Base-by-base conservation (phyloP, 1,140 invertebrate genomes). In the Sycophila sp. region DNA sequence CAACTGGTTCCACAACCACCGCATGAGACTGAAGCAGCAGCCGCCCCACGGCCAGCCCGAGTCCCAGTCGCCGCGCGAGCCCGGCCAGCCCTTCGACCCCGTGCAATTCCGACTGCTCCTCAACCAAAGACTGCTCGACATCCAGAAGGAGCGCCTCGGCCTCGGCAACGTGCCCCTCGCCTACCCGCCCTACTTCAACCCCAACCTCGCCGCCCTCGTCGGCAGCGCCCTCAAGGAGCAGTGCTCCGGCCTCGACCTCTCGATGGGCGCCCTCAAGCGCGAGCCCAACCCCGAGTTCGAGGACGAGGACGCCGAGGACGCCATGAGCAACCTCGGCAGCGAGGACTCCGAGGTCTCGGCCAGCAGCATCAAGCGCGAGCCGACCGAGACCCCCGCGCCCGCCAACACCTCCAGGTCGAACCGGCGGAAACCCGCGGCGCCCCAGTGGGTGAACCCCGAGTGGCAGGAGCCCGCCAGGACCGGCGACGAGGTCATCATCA, bases 1-100 rank as follows among this genome's bases (percentile, higher is more conserved):
- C 17, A 99, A 99, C 83, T 99, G 98, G 98, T 99, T 99, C 89
- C 98, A 99, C 87, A 99, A 99, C 84, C 97, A 99, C 86, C 91
- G 98, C 65, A 99, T 99, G 96, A 90, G 98, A 60, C 89, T 99
- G 78, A 99, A 99, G 85, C 96, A 97, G 80, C 88, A 90, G 72
- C 92, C 92, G 42, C 93, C 93, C 0, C 92, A 94, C 69, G 91
- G 91, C 0, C 88, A 91, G 24, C 88, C 90, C 1, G 89, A 89
- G 5, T 89, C 91, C 28, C 89, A 89, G 63, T 89, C 93, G 15
- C 92, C 92, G 0, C 88, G 91, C 32, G 87, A 92, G 40, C 91
- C 93, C 65, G 86, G 87, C 45, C 91, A 92, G 73, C 91, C 92
- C 4, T 97, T 97, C 80, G 95, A 98, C 82, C 95, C 95, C 10